These are phyloP conservation scores for Drosophila barbarae DNA, from an alignment of 2,888 invertebrate species.

Conservation along the genomic window DNA sequence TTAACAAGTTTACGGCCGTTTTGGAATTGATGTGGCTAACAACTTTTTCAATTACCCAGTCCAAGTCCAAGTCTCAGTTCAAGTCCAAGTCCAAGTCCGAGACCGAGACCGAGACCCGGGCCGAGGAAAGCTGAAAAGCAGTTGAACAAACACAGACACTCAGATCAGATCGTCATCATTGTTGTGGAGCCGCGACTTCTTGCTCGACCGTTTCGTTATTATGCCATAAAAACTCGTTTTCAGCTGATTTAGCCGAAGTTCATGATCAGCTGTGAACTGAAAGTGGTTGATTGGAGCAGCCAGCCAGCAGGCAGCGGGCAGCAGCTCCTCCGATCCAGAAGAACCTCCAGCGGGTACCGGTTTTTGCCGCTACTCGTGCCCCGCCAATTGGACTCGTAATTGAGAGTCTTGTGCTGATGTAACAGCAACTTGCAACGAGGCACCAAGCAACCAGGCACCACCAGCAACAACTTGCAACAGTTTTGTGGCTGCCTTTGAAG, in stretches of 20 bases:
- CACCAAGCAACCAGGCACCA: neutral
- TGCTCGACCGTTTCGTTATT: slow-evolving; percentile 57
- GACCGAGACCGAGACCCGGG: neutral
- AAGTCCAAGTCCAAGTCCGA: neutral
- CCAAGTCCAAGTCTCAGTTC: slow-evolving; percentile 8
- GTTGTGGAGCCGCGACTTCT: slow-evolving; percentile 24
- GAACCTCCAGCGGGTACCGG: slow-evolving; percentile 54
- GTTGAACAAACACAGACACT: slow-evolving; percentile 28
- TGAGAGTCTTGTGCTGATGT: slow-evolving; percentile 67
- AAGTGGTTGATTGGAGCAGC: slow-evolving; percentile 68
- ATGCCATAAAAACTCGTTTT: slow-evolving; percentile 73
- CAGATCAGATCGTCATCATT: slow-evolving; percentile 41
- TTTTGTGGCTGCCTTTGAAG: slow-evolving; percentile 53
- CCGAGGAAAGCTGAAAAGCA: slow-evolving; percentile 12
- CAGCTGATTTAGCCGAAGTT: slow-evolving; percentile 68
- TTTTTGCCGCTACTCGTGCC: slow-evolving; percentile 70
- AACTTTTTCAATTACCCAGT: slow-evolving; percentile 67
- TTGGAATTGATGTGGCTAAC: slow-evolving; percentile 73
- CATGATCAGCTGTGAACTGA: slow-evolving; percentile 75
- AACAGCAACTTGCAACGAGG: slow-evolving; percentile 45
- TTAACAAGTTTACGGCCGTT: slow-evolving; percentile 71
- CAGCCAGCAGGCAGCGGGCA: slow-evolving; percentile 25
- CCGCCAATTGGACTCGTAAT: slow-evolving; percentile 65
- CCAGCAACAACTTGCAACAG: slow-evolving; percentile 35
- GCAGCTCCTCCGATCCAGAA: slow-evolving; percentile 26